A percentile compares a stretch with the other conserved stretches of the same genome.
Conservation (phyloP, 2,888 invertebrate species). For the Magallana nippona region DNA sequence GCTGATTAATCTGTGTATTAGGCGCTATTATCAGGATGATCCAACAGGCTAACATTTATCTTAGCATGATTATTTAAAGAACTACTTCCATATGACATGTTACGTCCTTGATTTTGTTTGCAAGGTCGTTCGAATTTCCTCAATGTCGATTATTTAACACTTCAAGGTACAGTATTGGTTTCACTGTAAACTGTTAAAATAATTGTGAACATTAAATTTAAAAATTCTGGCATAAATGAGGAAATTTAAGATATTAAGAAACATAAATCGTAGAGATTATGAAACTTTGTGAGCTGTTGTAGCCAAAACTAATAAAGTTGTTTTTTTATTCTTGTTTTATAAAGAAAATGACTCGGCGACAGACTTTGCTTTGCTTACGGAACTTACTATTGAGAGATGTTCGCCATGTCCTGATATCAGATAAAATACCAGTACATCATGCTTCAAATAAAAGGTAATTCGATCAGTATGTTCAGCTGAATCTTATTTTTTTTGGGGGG, state of each 20-base stretch:
- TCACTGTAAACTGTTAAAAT: too few species aligned
- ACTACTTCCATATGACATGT: too few species aligned
- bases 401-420: background rate
- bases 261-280: background rate
- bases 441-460: background rate
- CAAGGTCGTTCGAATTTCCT: constrained; percentile 3
- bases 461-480: background rate
- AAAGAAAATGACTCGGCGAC: constrained; percentile 5
- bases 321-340: background rate
- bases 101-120: background rate
- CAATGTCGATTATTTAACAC: background rate
- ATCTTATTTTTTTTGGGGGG: too few species aligned
- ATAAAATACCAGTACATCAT: background rate
- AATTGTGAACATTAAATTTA: too few species aligned
- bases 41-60: too few species aligned
- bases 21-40: too few species aligned
- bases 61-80: too few species aligned
- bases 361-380: background rate
- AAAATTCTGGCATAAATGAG: too few species aligned
- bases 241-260: background rate
- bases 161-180: too few species aligned
- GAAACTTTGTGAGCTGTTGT: background rate
- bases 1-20: too few species aligned
- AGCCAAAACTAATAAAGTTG: background rate
- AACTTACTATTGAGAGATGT: background rate